Conservation (phyloP, 2,113 vertebrate genomes). For the Spilogale gracilis region DNA sequence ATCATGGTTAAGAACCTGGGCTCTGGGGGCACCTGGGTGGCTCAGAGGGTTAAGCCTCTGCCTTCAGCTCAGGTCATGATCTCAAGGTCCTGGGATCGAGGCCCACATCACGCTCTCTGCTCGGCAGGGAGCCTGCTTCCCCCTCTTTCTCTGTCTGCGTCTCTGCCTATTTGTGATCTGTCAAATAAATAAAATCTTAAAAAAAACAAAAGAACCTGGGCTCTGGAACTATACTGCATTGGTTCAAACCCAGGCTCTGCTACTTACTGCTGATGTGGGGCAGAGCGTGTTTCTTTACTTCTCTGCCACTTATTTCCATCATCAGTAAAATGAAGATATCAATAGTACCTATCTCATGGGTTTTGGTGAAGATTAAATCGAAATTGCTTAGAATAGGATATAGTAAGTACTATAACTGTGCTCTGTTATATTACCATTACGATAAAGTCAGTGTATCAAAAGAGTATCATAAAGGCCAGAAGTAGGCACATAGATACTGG, state of each 20-base stretch:
- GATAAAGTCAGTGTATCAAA: slow-evolving; percentile 21
- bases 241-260: not conserved
- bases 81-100: too few relatives aligned
- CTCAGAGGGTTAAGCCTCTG: too few relatives aligned
- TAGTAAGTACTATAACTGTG: not conserved
- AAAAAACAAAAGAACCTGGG: not conserved
- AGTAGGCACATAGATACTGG: not conserved
- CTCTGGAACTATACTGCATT: not conserved
- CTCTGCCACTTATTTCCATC: not conserved
- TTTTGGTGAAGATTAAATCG: slow-evolving; percentile 2
- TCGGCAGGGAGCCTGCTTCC: too few relatives aligned
- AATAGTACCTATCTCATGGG: not conserved
- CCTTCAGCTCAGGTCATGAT: too few relatives aligned
- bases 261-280: not conserved
- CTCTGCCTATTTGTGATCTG: too few relatives aligned
- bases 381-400: slow-evolving; percentile 5
- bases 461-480: slow-evolving; percentile 25
- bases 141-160: too few relatives aligned
- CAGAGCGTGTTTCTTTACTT: not conserved
- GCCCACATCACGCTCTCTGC: too few relatives aligned
- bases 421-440: not conserved
- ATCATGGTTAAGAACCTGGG: not conserved
- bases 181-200: too few relatives aligned
- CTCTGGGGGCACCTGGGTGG: too few relatives aligned
- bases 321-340: not conserved